Evolutionary conservation across 2,113 vertebrate species (phyloP), one percentile per base, ranked within the genome.

Genomic region (Larimichthys crocea): DNA sequence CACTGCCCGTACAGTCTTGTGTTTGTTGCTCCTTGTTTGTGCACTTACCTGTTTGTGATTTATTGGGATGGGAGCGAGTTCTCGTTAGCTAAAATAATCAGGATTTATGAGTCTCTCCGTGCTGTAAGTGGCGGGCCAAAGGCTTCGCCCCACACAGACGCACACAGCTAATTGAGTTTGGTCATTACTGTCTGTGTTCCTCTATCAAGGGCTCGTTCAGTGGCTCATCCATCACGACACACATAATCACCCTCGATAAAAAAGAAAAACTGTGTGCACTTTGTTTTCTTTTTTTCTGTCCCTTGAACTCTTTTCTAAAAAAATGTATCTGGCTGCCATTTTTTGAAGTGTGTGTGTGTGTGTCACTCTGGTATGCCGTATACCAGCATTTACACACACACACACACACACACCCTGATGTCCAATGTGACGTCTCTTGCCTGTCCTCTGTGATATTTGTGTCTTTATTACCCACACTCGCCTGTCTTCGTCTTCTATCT

Each of bases 41-140:
- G 48, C 53, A 60, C 61, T 70, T 82, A 82, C 67, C 76, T 93
- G 67, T 84, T 78, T 71, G 86, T 92, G 88, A 92, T 92, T 93
- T 89, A 91, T 78, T 53, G 74, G 67, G 74, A 83, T 48, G 78
- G 73, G 71, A 83, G 83, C 52, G 31, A 80, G 80, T 59, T 86
- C 89, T 90, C 67, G 84, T 93, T 91, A 84, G 85, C 90, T 83
- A 78, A 89, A 92, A 90, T 91, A 91, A 94, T 93, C 87, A 87
- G 90, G 90, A 93, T 93, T 92, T 88, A 93, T 93, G 89, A 86
- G 80, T 80, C 85, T 89, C 73, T 83, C 35, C 20, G 72, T 19
- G 75, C 77, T 71, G 70, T 76, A 77, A 81, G 86, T 78, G 79
- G 84, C 72, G 55, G 83, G 76, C 77, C 52, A 53, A 59, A 87